Base-by-base conservation (phyloP, 2,888 invertebrate species). In the Eupithecia exiguata region DNA sequence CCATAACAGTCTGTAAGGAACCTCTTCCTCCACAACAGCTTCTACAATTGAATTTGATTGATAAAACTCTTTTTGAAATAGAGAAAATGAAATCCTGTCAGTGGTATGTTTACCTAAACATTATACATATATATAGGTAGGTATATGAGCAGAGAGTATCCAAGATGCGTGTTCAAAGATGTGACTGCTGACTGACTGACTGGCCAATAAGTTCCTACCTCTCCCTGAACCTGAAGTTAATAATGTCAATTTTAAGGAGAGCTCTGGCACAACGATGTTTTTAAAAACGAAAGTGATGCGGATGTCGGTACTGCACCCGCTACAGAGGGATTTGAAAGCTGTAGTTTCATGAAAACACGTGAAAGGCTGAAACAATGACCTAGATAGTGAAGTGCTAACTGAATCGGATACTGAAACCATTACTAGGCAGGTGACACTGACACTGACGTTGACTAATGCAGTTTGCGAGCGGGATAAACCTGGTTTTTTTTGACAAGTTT, bases 341-440 rank as follows among this genome's bases (percentile, higher is more conserved):
- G 25, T 21, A 61, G 61, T 63, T 36, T 36, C 30, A 16, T 36
- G 18, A 63, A 18, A 63, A 18, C 36, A 30, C 35, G 25, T 9
- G n/a, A n/a, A 36, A 63, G 18, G 63, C 30, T 30, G 61, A 36
- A 63, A 68, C 18, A 30, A 68, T 46, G 46, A 63, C 63, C 36
- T 36, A 43, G 46, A 49, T 46, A 46, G 53, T 46, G 66, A 67
- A 69, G 67, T 69, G 71, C 30, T 68, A 70, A 71, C 74, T 66
- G 71, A 72, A 75, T 70, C 36, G 75, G 62, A 70, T 30, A 70
- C 72, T 70, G 65, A 68, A 61, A 18, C 70, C 69, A 62, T 68
- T 68, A 65, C 72, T 75, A 72, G 75, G 67, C 72, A 68, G 61
- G 71, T 18, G 71, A 58, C 65, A n/a, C 30, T 30, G 30, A 30